Evolutionary conservation across 1,140 invertebrate species (phyloP), one percentile per base, ranked within the genome.

Genomic region (Grapholita molesta): DNA sequence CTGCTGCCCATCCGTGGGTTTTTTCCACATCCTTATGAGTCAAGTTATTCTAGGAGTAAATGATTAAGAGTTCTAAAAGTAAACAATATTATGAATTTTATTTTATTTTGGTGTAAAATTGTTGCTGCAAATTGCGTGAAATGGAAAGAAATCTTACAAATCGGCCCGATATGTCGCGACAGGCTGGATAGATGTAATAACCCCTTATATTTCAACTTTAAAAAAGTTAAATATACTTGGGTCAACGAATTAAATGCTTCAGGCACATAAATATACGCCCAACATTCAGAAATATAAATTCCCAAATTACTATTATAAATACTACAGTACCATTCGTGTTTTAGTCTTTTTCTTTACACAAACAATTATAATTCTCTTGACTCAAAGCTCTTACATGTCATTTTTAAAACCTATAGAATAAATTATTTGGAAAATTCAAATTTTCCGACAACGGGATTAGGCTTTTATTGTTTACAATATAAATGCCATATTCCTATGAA

Each of bases 321-420:
- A 61, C n/a, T 57, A 12, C 3, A 57, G 23, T 57, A 38, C 42
- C 55, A 61, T 15, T 30, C 55, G 25, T 61, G 55, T n/a, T 12
- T 28, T 2, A 18, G 23, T 25, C 53, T 57, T 57, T 32, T 11
- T 28, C 55, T 61, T 61, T 61, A 32, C 55, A 61, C 55, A 61
- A 32, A 21, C 42, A 55, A 28, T 23, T 55, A 28, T 25, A 61
- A 15, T n/a, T 15, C 28, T 61, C 18, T 15, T 8, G 12, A 61
- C 6, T 57, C 25, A 61, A 61, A 30, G 55, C 55, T 61, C 55
- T 61, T 61, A 61, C 42, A 61, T 23, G 21, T 15, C 55, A 61
- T 28, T 28, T 61, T 28, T 30, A 30, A 21, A 15, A 28, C 53
- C 24, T 55, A 55, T 55, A 4, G n/a, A 61, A 61, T 28, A 61